A percentile compares a stretch with the other conserved stretches of the same genome.
Evolutionary conservation across 2,113 vertebrate species (phyloP).

Genomic region (Megaceryle maxima): DNA sequence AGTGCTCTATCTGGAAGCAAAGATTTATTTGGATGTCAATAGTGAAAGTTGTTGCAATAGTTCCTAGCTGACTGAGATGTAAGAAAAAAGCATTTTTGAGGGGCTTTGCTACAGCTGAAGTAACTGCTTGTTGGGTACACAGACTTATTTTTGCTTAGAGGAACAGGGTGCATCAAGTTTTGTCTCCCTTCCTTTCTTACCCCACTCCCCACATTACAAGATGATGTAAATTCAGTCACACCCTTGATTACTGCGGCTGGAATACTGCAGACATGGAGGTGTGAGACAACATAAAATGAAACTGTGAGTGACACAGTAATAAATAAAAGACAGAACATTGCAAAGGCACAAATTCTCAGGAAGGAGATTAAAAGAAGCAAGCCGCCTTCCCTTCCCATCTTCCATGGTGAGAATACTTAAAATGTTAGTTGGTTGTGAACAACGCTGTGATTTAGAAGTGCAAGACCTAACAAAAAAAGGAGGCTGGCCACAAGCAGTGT

Average conservation of each 20-base stretch:
- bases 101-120: not conserved
- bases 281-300: not conserved
- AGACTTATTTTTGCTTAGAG: not conserved
- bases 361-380: not conserved
- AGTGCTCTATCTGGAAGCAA: not conserved
- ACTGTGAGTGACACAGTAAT: not conserved
- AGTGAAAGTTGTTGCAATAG: not conserved
- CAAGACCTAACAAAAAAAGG: not conserved
- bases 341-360: not conserved
- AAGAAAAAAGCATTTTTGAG: not conserved
- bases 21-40: not conserved
- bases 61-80: not conserved
- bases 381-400: not conserved
- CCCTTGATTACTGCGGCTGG: not conserved
- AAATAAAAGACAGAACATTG: not conserved
- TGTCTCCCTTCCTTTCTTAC: not conserved
- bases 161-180: not conserved
- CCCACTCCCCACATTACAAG: accelerated
- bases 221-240: not conserved
- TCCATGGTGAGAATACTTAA: not conserved
- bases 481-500: not conserved
- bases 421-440: not conserved
- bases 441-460: not conserved
- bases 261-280: not conserved
- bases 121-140: not conserved